Evolutionary conservation across 2,888 invertebrate species (phyloP).

Genomic region (Polietes domitor): DNA sequence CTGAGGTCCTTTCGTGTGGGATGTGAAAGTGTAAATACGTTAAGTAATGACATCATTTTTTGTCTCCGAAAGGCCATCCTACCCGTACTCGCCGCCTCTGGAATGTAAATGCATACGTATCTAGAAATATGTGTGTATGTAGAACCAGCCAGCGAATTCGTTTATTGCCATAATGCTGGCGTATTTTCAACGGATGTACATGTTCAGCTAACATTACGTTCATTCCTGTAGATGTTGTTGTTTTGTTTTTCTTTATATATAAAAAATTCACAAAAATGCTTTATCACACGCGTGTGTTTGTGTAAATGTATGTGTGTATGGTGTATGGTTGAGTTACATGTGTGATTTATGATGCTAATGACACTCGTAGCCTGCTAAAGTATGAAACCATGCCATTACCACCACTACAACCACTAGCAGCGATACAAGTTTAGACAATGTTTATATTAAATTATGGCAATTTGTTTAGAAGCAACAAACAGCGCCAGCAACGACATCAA

Average conservation of each 20-base stretch:
- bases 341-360: slow-evolving; percentile 79
- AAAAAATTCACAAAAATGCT: slow-evolving; percentile 27
- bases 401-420: slow-evolving; percentile 43
- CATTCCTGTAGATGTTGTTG: slow-evolving; percentile 19
- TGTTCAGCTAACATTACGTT: slow-evolving; percentile 46
- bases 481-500: not conserved
- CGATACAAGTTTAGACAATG: slow-evolving; percentile 71
- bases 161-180: slow-evolving; percentile 54
- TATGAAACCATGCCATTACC: slow-evolving; percentile 50
- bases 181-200: slow-evolving; percentile 52
- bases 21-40: no score
- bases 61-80: not conserved
- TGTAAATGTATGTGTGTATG: slow-evolving; percentile 33
- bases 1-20: no score
- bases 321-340: slow-evolving; percentile 66
- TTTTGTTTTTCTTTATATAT: slow-evolving; percentile 8
- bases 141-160: slow-evolving; percentile 45
- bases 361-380: slow-evolving; percentile 70
- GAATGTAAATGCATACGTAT: slow-evolving; percentile 30
- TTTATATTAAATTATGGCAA: slow-evolving; percentile 67
- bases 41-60: no score
- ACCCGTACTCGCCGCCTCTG: not conserved
- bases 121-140: slow-evolving; percentile 42
- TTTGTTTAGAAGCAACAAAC: slow-evolving; percentile 69
- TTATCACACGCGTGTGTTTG: not conserved